Base-by-base conservation (phyloP, 2,888 invertebrate species). In the Tigriopus californicus region DNA sequence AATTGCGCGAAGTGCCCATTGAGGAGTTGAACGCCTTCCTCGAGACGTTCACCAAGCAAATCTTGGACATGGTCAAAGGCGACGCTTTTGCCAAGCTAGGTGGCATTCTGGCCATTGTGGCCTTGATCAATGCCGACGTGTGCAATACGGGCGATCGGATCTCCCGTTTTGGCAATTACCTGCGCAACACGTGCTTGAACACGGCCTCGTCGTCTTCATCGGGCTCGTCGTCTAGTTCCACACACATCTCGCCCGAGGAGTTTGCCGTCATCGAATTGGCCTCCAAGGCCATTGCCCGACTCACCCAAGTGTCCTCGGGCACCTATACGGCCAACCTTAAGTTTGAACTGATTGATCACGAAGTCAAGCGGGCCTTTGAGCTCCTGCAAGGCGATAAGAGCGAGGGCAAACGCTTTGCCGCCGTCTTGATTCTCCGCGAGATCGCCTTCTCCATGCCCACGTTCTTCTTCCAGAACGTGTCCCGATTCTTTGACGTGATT, bases 51-150 rank as follows among this genome's bases (percentile, higher is more conserved):
- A 92, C 92, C 70, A 87, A 89, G 68, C 87, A 90, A 68, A 92
- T 95, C 64, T 89, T 88, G 70, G 89, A 91, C 70, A 63, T 63
- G 92, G 87, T 88, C 13, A 87, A 89, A 65, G 80, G 83, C 51
- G 92, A 95, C 70, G 81, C 85, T 41, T 86, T 88, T 72, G 94
- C 94, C 70, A 89, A 88, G 68, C 94, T 92, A 73, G 94, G 94
- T 61, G 94, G 91, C 59, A 91, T 94, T 63, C 73, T 94, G 60
- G 92, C 94, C 8, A 95, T 95, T 67, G 90, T 91, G 65, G 91
- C 90, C 67, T 77, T 97, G 8, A 87, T 94, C 65, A 87, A 87
- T 61, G 87, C 90, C 6, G 94, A 94, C 72, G 85, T 90, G 62
- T 89, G 91, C 20, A 90, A 90, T 66, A 86, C 87, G 60, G 85